phyloP scores from a whole-genome alignment of 2,888 invertebrate genomes.

The Timandra comae region DNA sequence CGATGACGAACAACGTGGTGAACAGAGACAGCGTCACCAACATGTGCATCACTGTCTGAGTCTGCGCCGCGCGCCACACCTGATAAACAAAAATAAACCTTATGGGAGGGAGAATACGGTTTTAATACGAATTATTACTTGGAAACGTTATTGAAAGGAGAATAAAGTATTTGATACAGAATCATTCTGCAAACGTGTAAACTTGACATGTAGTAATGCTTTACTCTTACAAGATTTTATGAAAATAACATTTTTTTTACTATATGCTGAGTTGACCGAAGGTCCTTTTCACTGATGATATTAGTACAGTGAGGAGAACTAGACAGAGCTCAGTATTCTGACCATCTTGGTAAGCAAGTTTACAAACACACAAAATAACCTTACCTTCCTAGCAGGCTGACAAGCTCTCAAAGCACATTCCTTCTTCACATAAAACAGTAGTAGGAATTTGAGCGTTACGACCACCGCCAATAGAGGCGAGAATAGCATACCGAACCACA shows the following conservation, averaged over 20 bases:
- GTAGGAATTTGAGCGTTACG: conserved; percentile 81
- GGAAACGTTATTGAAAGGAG: too few species aligned
- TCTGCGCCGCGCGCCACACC: conserved; percentile 81
- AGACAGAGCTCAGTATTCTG: too few species aligned
- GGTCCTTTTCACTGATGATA: too few species aligned
- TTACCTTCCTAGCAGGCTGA: conserved; percentile 78
- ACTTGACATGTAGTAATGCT: too few species aligned
- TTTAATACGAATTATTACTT: too few species aligned
- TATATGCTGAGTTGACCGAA: too few species aligned
- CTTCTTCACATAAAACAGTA: conserved; percentile 84
- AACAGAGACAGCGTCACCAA: conserved; percentile 81
- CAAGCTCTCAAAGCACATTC: conserved; percentile 79
- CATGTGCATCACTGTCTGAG: conserved; percentile 84
- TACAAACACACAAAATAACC: background rate
- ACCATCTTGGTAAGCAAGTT: background rate
- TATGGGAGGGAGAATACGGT: too few species aligned
- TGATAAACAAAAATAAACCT: conserved; percentile 22
- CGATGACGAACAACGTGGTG: conserved; percentile 75
- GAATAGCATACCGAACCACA: conserved; percentile 86
- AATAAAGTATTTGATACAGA: too few species aligned
- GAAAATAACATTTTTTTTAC: too few species aligned
- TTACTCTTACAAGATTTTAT: too few species aligned
- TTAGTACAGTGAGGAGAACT: too few species aligned
- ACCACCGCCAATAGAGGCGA: conserved; percentile 81
- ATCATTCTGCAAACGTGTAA: too few species aligned